Conservation (phyloP, 1,140 invertebrate genomes). For the Euwallacea similis region DNA sequence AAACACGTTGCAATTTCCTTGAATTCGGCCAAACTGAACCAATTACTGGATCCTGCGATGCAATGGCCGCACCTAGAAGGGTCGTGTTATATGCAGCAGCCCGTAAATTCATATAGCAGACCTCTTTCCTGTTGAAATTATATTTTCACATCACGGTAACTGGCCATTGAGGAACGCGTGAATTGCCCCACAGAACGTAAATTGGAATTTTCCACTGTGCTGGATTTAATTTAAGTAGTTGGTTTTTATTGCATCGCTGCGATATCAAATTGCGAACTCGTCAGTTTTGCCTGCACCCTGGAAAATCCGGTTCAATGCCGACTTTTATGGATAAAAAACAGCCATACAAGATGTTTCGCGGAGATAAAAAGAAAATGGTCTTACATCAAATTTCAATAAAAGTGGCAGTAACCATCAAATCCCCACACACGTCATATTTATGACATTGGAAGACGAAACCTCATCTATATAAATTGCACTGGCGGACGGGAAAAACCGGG, state of each 20-base stretch:
- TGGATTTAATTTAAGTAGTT: constrained; percentile 9
- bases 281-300: background rate
- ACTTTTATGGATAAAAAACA: background rate
- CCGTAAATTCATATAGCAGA: constrained; percentile 7
- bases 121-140: constrained; percentile 8
- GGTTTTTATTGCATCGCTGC: constrained; percentile 8
- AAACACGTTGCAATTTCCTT: too few species aligned
- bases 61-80: too few species aligned
- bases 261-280: constrained; percentile 10
- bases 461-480: constrained; percentile 39
- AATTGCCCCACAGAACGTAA: constrained; percentile 1
- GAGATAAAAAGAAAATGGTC: background rate
- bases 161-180: constrained; percentile 11
- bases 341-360: constrained; percentile 4
- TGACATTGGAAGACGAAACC: constrained; percentile 32
- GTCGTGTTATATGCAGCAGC: constrained; percentile 3
- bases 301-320: too few species aligned
- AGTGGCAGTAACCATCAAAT: constrained; percentile 29
- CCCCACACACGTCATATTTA: constrained; percentile 36
- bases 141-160: constrained; percentile 3
- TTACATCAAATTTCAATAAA: constrained; percentile 35
- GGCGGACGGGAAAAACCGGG: constrained; percentile 21
- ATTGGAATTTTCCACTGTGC: constrained; percentile 16
- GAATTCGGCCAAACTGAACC: too few species aligned
- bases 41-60: too few species aligned